Conservation (phyloP, 1,140 invertebrate species). For the Pogonognathellus flavescens region DNA sequence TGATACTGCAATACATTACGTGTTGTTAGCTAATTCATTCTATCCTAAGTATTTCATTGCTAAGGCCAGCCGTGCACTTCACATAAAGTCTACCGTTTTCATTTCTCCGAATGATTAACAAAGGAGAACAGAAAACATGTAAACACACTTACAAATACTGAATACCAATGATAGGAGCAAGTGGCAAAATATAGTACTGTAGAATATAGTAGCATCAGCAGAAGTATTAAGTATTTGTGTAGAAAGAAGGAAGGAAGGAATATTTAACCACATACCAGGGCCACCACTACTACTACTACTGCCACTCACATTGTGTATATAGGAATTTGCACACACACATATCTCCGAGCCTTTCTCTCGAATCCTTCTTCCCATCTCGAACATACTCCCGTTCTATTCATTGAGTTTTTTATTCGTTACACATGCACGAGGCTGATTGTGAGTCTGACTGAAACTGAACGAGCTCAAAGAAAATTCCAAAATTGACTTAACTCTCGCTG, state of each 20-base stretch:
- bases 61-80: conserved; percentile 45
- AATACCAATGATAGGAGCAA: conserved; percentile 9
- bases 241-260: conserved; percentile 39
- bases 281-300: too few relatives aligned
- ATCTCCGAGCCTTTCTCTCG: conserved; percentile 28
- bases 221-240: too few relatives aligned
- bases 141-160: conserved; percentile 36
- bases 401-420: conserved; percentile 38
- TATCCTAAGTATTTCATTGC: conserved; percentile 24
- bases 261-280: not conserved
- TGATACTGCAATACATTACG: not conserved
- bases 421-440: conserved; percentile 42
- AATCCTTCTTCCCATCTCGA: conserved; percentile 2
- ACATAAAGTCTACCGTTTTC: conserved; percentile 57
- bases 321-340: too few relatives aligned
- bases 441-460: conserved; percentile 32
- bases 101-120: conserved; percentile 63
- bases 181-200: not conserved
- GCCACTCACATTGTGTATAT: too few relatives aligned
- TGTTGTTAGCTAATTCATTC: not conserved
- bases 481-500: conserved; percentile 37
- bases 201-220: too few relatives aligned
- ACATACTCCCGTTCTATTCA: conserved; percentile 40
- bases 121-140: conserved; percentile 58
- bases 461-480: not conserved